Conservation (phyloP, 2,888 invertebrate genomes). For the Vanessa cardui region DNA sequence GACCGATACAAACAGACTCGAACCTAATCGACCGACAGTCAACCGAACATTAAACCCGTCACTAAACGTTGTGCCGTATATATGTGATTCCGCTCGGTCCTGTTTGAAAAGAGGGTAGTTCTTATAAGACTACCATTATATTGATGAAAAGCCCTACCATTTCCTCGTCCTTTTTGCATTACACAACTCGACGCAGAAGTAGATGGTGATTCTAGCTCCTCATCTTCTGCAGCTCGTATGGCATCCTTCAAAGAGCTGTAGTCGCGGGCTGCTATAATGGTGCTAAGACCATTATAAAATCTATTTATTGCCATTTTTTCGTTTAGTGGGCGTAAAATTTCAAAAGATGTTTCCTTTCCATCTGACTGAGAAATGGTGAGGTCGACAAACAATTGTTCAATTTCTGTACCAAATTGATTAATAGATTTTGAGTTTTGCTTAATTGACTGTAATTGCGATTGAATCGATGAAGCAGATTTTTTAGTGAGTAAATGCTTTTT, state of each 20-base stretch:
- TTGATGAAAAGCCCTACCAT: constrained; percentile 4
- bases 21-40: too few species aligned
- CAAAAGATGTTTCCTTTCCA: constrained; percentile 14
- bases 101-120: too few species aligned
- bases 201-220: constrained; percentile 12
- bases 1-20: too few species aligned
- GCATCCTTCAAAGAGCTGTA: constrained; percentile 30
- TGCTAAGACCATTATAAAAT: constrained; percentile 30
- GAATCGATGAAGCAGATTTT: constrained; percentile 28
- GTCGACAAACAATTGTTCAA: constrained; percentile 32
- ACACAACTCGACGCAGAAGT: background rate
- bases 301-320: constrained; percentile 24
- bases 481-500: constrained; percentile 17
- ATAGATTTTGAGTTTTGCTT: constrained; percentile 20
- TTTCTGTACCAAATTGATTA: constrained; percentile 25
- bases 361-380: constrained; percentile 35
- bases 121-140: too few species aligned
- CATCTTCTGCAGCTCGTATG: constrained; percentile 33
- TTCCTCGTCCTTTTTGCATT: background rate
- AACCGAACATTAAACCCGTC: too few species aligned
- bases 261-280: constrained; percentile 26
- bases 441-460: constrained; percentile 12
- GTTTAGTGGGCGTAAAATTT: background rate
- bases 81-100: too few species aligned
- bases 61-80: too few species aligned